Evolutionary conservation across 2,888 invertebrate genomes (phyloP), one percentile per base, ranked within the genome.

Genomic region (Stictocephala bisonia): DNA sequence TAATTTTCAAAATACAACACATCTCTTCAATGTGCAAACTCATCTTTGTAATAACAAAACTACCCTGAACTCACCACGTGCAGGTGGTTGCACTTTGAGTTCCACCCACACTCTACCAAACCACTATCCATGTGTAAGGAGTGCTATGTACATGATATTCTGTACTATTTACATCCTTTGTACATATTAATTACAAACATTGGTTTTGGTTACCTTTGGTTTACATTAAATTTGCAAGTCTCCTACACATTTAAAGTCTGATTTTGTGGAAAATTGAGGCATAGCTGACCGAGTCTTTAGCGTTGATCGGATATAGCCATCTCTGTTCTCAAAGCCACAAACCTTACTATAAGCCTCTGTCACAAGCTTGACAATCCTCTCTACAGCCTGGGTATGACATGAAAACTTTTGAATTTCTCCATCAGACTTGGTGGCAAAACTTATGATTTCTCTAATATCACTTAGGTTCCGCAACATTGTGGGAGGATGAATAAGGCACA

Each of bases 371-470:
- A 69, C 50, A 26, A 22, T 60, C 31, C 76, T 71, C 50, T 74
- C 73, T 29, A 76, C 75, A 66, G 74, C 73, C 72, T 76, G 76
- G 29, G 71, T 73, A 68, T 76, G 74, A 41, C 64, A 73, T 22
- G 73, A 73, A 40, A 75, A 71, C 31, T 71, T 71, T 64, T 60
- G 51, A 11, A 72, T 26, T 70, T 56, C 41, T 48, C 29, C 27
- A 20, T 15, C 3, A 13, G 56, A 31, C 18, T 6, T 56, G 9
- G n/a, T n/a, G 18, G 15, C 27, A 51, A 24, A 22, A 11, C 35
- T 69, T n/a, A 69, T 69, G 7, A 51, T 13, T 29, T 7, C 7
- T n/a, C 18, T 26, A 6, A 72, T 31, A 15, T 66, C 67, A 27
- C 67, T 72, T 40, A 68, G 4, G 68, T 68, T 41, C 4, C 22